Evolutionary conservation across 2,113 vertebrate species (phyloP).

Genomic region (Lasiurus cinereus): DNA sequence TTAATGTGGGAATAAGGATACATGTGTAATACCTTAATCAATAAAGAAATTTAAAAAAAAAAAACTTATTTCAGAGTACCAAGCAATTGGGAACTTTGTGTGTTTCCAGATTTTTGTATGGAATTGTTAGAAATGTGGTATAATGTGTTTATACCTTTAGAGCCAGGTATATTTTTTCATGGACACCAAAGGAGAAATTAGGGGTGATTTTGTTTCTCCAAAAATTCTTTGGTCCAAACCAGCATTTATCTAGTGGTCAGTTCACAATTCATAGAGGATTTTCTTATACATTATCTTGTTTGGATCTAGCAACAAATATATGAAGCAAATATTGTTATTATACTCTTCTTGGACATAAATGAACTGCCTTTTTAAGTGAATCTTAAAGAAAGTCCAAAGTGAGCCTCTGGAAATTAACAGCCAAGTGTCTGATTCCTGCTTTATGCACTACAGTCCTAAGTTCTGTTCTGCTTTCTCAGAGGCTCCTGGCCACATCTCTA

Average conservation of each 20-base stretch:
- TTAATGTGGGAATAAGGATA: too few relatives aligned
- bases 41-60: too few relatives aligned
- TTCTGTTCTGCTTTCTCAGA: conserved; percentile 3
- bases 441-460: not conserved
- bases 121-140: conserved; percentile 27
- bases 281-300: conserved; percentile 12
- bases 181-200: not conserved
- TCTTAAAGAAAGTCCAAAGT: not conserved
- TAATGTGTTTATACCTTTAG: conserved; percentile 15
- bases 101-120: conserved; percentile 24
- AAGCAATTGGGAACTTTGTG: conserved; percentile 28
- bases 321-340: not conserved
- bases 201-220: not conserved
- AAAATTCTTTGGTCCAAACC: conserved; percentile 34
- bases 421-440: not conserved
- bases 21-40: too few relatives aligned
- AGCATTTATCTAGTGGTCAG: conserved; percentile 32
- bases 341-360: conserved; percentile 26
- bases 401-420: conserved; percentile 2
- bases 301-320: not conserved
- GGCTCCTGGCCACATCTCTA: not conserved
- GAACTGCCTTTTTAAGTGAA: conserved; percentile 46
- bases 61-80: conserved; percentile 4
- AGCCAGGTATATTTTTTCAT: not conserved
- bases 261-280: not conserved